Evolutionary conservation across 2,113 vertebrate species (phyloP).

Genomic region (Clarias batrachus): DNA sequence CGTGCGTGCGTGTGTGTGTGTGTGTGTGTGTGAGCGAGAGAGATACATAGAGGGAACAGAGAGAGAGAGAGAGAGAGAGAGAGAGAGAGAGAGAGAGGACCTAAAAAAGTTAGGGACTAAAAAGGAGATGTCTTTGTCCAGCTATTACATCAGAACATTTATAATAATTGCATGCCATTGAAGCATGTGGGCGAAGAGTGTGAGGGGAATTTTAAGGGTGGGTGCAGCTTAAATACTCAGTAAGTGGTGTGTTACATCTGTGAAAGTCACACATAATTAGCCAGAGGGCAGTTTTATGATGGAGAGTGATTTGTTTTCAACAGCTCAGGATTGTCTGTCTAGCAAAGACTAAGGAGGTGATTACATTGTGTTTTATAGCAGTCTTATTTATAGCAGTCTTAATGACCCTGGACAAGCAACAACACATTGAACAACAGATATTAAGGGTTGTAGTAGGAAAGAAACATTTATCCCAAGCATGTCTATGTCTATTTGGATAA

Average conservation of each 20-base stretch:
- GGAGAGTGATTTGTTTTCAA: neutral
- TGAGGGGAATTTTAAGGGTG: neutral
- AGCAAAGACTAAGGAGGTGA: neutral
- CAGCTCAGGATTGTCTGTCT: neutral
- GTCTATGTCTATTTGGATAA: neutral
- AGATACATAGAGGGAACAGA: neutral
- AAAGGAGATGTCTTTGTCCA: neutral
- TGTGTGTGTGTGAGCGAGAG: neutral
- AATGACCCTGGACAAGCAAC: neutral
- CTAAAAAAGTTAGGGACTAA: constrained; percentile 10
- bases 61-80: neutral
- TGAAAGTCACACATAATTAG: constrained; percentile 10
- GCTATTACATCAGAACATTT: constrained; percentile 8
- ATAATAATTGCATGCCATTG: constrained; percentile 24
- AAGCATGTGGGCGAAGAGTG: constrained; percentile 1
- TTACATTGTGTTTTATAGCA: neutral
- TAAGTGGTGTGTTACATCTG: neutral
- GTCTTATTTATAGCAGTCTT: neutral
- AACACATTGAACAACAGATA: neutral
- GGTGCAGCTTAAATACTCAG: neutral
- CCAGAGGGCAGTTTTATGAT: neutral
- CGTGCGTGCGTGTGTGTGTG: neutral
- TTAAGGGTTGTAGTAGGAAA: neutral
- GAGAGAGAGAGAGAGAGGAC: neutral
- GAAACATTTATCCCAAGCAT: neutral